These are phyloP conservation scores for Clarias fuscus DNA, from an alignment of 2,797 vertebrate species.

Conservation along the genomic window DNA sequence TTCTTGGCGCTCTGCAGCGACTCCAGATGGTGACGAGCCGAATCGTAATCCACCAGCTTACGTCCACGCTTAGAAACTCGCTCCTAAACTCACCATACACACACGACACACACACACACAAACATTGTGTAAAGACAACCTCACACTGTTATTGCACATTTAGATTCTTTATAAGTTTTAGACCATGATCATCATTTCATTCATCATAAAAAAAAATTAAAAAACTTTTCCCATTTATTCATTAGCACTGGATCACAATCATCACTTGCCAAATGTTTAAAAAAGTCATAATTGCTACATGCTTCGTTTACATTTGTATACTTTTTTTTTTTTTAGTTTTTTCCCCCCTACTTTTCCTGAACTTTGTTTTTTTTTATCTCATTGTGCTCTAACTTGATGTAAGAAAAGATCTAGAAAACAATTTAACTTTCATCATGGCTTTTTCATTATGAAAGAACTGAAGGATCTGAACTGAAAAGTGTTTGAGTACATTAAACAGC, in stretches of 20 bases:
- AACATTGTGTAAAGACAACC: neutral
- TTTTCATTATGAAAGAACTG: neutral
- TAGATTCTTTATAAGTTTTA: too few relatives aligned
- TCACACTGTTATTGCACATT: too few relatives aligned
- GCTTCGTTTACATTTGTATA: neutral
- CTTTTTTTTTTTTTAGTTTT: too few relatives aligned
- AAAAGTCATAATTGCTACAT: too few relatives aligned
- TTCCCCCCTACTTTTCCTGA: too few relatives aligned
- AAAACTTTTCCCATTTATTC: too few relatives aligned
- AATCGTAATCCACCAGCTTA: slow-evolving; percentile 97
- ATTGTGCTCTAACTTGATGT: too few relatives aligned
- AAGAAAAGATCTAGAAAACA: neutral
- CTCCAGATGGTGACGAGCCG: slow-evolving; percentile 93
- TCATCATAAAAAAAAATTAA: too few relatives aligned
- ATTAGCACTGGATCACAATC: neutral
- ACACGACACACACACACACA: neutral
- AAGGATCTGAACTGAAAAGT: too few relatives aligned
- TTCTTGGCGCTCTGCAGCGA: slow-evolving; percentile 89
- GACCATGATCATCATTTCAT: too few relatives aligned
- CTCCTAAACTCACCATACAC: slow-evolving; percentile 72
- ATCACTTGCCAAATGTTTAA: neutral
- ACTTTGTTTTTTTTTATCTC: neutral
- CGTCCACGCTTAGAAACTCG: slow-evolving; percentile 92
- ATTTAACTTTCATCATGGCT: neutral
- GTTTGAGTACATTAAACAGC: too few relatives aligned